Conservation (phyloP, 2,888 invertebrate species). For the Cataglyphis cursor region DNA sequence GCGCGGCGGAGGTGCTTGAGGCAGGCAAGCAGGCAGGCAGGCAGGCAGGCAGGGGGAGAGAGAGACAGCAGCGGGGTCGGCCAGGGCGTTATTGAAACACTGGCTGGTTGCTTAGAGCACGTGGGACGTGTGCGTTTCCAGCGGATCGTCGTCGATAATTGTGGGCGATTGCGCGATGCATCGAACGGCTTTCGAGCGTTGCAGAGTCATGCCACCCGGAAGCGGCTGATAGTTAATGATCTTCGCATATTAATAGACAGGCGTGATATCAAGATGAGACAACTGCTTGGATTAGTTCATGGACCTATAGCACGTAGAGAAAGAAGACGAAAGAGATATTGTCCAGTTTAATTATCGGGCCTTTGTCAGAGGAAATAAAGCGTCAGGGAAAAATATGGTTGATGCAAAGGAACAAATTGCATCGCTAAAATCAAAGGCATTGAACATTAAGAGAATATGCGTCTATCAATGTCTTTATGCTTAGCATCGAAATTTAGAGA, state of each 20-base stretch:
- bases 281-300: slow-evolving; percentile 49
- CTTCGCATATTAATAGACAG: slow-evolving; percentile 46
- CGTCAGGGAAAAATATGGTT: slow-evolving; percentile 23
- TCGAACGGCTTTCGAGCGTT: slow-evolving; percentile 27
- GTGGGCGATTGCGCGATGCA: slow-evolving; percentile 52
- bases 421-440: slow-evolving; percentile 26
- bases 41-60: not conserved
- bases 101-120: slow-evolving; percentile 48
- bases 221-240: slow-evolving; percentile 46
- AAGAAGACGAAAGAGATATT: not conserved
- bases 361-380: slow-evolving; percentile 48
- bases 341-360: slow-evolving; percentile 46
- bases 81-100: slow-evolving; percentile 49
- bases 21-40: not conserved
- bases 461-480: not conserved
- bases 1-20: slow-evolving; percentile 42
- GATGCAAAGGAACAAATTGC: slow-evolving; percentile 42
- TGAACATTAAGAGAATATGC: slow-evolving; percentile 24
- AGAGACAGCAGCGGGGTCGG: slow-evolving; percentile 19
- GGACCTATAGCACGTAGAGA: not conserved
- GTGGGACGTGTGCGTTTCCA: slow-evolving; percentile 53
- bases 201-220: slow-evolving; percentile 46
- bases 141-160: slow-evolving; percentile 57
- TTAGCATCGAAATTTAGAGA: not conserved
- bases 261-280: slow-evolving; percentile 53